Base-by-base conservation (phyloP, 1,140 invertebrate species). In the Drosophila obscura region DNA sequence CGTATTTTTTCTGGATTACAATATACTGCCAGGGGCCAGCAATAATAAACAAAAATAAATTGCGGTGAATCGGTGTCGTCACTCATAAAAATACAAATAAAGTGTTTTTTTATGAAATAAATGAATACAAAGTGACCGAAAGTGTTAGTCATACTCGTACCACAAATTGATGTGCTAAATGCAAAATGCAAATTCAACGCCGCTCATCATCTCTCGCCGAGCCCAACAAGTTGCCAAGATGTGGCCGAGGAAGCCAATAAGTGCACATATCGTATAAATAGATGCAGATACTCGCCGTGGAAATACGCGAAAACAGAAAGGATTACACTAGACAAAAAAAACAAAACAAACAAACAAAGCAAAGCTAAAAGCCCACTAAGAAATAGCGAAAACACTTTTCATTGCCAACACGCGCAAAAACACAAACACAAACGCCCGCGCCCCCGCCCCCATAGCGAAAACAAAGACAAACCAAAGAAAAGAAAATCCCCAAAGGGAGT, bases 401-500 rank as follows among this genome's bases (percentile, higher is more conserved):
- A 87, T 85, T 85, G 82, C 78, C 82, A 87, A 83, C 75, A 81
- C 77, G 69, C 58, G 81, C 73, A 48, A 60, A 57, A 15, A 58
- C 52, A 52, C 57, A 50, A 67, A 60, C 59, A 46, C 35, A 28
- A 31, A 31, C 6, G 2, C 19, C 19, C 19, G 2, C 35, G 35
- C 19, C 19, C 19, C 4, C 35, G 35, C 35, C 35, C 35, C 35
- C 35, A 13, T 5, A 39, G 44, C 56, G 53, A 44, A 24, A 52
- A 66, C 16, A 43, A n/a, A 50, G 49, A 55, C 35, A 56, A 49
- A 19, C 26, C 48, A 61, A 55, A 45, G 61, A 56, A 58, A n/a
- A 69, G 15, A 43, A 22, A 24, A 55, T 46, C 44, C 49, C 41
- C 41, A 28, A 72, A n/a, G 49, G 26, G 16, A 13, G 35, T 4